These are phyloP conservation scores for Holotrichia oblita DNA, from an alignment of 1,140 invertebrate genomes.

Conservation along the genomic window DNA sequence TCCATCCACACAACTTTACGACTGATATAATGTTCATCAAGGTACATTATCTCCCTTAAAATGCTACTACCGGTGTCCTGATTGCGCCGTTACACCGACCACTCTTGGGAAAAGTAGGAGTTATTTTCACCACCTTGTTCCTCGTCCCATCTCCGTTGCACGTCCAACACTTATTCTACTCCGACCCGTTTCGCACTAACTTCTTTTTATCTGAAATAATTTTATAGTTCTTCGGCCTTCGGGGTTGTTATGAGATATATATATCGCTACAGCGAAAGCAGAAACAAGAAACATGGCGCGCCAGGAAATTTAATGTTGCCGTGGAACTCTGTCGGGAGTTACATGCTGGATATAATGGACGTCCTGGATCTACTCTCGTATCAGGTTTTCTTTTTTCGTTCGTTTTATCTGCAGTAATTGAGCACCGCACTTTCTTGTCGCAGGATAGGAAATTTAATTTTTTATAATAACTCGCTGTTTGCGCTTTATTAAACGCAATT, in stretches of 20 bases:
- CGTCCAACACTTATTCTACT: background rate
- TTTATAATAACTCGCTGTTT: slow-evolving; percentile 1
- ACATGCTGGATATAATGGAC: background rate
- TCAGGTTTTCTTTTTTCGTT: background rate
- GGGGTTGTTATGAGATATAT: background rate
- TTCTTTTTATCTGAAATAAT: slow-evolving; percentile 4
- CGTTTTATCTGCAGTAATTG: too few relatives aligned
- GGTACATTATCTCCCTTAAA: slow-evolving; percentile 1
- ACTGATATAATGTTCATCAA: slow-evolving; percentile 13
- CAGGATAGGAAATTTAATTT: background rate
- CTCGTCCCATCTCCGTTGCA: background rate
- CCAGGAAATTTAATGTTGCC: background rate
- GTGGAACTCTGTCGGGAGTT: background rate
- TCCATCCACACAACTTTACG: slow-evolving; percentile 4
- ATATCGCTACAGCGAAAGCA: background rate
- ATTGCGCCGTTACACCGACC: background rate
- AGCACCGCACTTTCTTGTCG: background rate
- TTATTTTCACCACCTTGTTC: background rate
- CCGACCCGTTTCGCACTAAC: background rate
- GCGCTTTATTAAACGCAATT: slow-evolving; percentile 7
- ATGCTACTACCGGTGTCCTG: background rate
- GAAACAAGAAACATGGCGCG: slow-evolving; percentile 6
- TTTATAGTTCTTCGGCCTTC: background rate
- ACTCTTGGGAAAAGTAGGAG: background rate
- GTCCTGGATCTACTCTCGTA: background rate